Conservation (phyloP, 2,113 vertebrate species). For the Spizaetus ornatus region DNA sequence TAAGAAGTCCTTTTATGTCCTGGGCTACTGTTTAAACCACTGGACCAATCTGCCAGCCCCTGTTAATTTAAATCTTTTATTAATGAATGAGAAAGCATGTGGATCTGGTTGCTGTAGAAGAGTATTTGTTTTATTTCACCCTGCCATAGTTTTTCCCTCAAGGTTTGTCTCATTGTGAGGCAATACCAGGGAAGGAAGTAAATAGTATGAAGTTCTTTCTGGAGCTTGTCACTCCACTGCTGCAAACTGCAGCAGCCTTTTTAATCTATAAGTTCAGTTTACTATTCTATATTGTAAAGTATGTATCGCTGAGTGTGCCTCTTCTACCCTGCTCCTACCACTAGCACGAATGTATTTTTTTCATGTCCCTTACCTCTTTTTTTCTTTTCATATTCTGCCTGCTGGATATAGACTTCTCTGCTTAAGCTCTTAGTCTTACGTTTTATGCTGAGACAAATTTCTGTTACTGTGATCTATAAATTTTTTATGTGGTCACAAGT, state of each 20-base stretch:
- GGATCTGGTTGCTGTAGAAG: neutral
- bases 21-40: neutral
- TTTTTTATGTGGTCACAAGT: neutral
- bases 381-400: neutral
- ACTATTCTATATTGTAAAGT: neutral
- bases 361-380: neutral
- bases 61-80: neutral
- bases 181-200: neutral
- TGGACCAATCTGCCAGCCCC: constrained; percentile 8
- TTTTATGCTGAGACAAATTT: neutral
- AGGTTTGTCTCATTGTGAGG: neutral
- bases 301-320: fast-evolving
- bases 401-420: neutral
- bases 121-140: neutral
- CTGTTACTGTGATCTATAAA: neutral
- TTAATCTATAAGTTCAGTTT: neutral
- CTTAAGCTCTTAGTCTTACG: neutral
- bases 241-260: neutral
- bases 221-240: neutral
- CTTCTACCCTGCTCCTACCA: neutral
- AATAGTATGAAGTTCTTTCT: neutral
- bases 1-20: constrained; percentile 41
- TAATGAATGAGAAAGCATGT: neutral
- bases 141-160: neutral
- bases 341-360: neutral